Evolutionary conservation across 2,888 invertebrate species (phyloP), one percentile per base, ranked within the genome.

Genomic region (Anagyrus pseudococci): DNA sequence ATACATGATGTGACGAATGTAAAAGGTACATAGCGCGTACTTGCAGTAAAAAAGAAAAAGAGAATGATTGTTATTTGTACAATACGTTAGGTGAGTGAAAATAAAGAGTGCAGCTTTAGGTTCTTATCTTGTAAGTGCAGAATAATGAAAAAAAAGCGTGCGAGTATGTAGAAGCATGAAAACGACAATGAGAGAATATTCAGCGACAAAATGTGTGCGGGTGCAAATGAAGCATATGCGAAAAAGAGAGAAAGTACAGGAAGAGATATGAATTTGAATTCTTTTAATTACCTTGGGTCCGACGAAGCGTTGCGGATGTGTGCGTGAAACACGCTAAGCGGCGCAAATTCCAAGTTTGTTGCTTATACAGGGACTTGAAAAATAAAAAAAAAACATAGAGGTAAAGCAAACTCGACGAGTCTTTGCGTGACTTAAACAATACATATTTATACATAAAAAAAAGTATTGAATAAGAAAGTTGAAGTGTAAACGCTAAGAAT

Each of bases 1-100:
- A 80, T 81, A 80, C 80, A 78, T 76, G 70, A 77, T 78, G 80
- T 80, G 80, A 77, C 77, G 78, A 79, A 78, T 79, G 77, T 78
- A 78, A 78, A 75, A 75, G 77, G 66, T 67, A 70, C 74, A 78
- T 79, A 80, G 77, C 73, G 74, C 76, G 71, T 77, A 74, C 74
- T 74, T 72, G 71, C 64, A 60, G 58, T 67, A 61, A 67, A 66
- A 71, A 37, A 13, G 33, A 72, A 73, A 73, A 76, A 72, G 67
- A 72, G 75, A 78, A 78, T 78, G 77, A 72, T 78, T 78, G 79
- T 76, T 78, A 78, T 80, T 80, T 81, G 80, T 81, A 81, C 77
- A 79, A 81, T 80, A 80, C 74, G 76, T 73, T 80, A 80, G 78
- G 73, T 77, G 79, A 79, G 77, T 76, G 77, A 50, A 52, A 58